A percentile compares a stretch with the other conserved stretches of the same genome.
phyloP scores from a whole-genome alignment of 2,888 invertebrate species.

The Clunio marinus region DNA sequence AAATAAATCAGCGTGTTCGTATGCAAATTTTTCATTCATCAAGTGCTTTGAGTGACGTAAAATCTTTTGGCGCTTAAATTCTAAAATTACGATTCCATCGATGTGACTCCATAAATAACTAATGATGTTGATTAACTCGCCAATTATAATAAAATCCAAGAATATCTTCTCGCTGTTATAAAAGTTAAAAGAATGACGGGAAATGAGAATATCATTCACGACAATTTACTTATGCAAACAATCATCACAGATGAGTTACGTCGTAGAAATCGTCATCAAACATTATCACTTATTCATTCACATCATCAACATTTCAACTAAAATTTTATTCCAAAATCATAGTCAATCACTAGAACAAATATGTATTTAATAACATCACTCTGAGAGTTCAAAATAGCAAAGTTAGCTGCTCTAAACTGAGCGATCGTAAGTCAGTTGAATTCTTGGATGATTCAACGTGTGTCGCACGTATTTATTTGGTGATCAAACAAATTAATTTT shows the following conservation, averaged over 20 bases:
- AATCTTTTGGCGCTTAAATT: background rate
- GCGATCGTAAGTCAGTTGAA: too few species aligned
- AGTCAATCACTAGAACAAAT: slow-evolving; percentile 16
- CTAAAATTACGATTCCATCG: background rate
- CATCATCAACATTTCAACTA: slow-evolving; percentile 18
- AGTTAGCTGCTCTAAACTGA: too few species aligned
- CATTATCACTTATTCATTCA: slow-evolving; percentile 29
- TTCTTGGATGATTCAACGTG: background rate
- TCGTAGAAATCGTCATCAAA: background rate
- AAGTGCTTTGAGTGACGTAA: background rate
- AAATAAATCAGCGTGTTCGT: background rate
- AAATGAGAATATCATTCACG: background rate
- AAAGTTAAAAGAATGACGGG: too few species aligned
- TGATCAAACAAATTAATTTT: slow-evolving; percentile 32
- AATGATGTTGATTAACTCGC: background rate
- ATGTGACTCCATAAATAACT: slow-evolving; percentile 2
- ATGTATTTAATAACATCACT: slow-evolving; percentile 33
- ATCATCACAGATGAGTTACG: background rate
- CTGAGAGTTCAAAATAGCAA: background rate
- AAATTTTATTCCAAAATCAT: slow-evolving; percentile 11
- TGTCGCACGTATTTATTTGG: slow-evolving; percentile 25
- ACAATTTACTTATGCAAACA: background rate
- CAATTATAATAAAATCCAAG: background rate
- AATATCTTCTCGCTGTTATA: background rate
- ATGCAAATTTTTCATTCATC: background rate